phyloP scores from a whole-genome alignment of 1,140 invertebrate genomes.

The Yoshiicerus persimilis region DNA sequence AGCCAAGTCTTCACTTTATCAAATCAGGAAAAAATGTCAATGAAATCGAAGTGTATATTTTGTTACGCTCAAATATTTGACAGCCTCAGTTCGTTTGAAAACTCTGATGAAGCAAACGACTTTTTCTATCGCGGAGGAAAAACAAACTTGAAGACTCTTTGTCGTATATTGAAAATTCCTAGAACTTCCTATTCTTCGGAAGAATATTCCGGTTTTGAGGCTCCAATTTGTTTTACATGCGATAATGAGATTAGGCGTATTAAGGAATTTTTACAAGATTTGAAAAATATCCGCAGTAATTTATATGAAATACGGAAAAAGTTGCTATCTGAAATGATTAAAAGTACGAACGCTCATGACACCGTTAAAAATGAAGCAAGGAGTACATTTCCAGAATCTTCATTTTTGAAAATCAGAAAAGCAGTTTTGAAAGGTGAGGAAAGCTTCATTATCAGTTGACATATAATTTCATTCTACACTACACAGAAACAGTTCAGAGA shows the following conservation, averaged over 20 bases:
- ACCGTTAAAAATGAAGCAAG: background rate
- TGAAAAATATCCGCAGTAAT: background rate
- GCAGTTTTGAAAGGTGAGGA: background rate
- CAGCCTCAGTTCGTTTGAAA: background rate
- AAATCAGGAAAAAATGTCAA: background rate
- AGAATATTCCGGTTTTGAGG: slow-evolving; percentile 1
- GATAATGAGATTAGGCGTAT: background rate
- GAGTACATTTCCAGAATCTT: background rate
- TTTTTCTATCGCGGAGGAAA: background rate
- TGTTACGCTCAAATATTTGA: background rate
- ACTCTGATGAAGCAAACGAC: background rate
- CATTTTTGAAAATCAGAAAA: background rate
- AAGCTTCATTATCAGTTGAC: too few relatives aligned
- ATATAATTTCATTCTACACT: background rate
- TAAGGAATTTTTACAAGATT: background rate
- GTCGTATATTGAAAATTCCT: background rate
- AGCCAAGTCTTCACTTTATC: background rate
- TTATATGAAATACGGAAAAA: background rate
- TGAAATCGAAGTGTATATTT: background rate
- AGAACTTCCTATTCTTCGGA: background rate
- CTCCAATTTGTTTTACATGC: slow-evolving; percentile 16
- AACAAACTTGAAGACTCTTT: background rate
- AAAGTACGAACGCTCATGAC: background rate
- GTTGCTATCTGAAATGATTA: background rate
- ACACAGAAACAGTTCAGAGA: background rate